These are phyloP conservation scores for Mastomys natalensis DNA, from an alignment of 2,113 vertebrate species.

Conservation along the genomic window DNA sequence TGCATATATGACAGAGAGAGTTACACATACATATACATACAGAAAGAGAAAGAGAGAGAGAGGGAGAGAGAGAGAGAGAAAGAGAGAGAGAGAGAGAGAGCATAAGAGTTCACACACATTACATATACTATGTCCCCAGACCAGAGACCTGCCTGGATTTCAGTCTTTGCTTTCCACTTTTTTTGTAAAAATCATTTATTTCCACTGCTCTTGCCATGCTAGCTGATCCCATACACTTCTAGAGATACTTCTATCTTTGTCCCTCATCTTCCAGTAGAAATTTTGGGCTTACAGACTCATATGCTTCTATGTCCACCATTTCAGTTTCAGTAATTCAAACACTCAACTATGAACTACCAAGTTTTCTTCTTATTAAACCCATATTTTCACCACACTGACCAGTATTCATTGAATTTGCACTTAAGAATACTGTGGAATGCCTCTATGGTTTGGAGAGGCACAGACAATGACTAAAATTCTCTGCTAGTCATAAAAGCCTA, in stretches of 20 bases:
- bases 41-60: background rate
- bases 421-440: background rate
- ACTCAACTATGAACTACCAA: too few relatives aligned
- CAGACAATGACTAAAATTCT: background rate
- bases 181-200: background rate
- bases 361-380: background rate
- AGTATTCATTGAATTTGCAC: background rate
- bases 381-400: background rate
- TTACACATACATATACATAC: background rate
- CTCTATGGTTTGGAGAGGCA: background rate
- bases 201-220: background rate
- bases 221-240: background rate
- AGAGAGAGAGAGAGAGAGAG: background rate
- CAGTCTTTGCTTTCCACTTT: background rate
- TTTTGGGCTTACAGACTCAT: background rate
- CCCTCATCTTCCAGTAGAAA: too few relatives aligned
- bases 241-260: background rate
- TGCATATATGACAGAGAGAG: too few relatives aligned
- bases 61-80: background rate
- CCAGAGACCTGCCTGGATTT: background rate
- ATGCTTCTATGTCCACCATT: background rate
- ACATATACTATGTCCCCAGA: background rate
- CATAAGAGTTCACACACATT: background rate
- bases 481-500: background rate
- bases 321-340: too few relatives aligned